Base-by-base conservation (phyloP, 2,888 invertebrate genomes). In the Ferdinandea cuprea region DNA sequence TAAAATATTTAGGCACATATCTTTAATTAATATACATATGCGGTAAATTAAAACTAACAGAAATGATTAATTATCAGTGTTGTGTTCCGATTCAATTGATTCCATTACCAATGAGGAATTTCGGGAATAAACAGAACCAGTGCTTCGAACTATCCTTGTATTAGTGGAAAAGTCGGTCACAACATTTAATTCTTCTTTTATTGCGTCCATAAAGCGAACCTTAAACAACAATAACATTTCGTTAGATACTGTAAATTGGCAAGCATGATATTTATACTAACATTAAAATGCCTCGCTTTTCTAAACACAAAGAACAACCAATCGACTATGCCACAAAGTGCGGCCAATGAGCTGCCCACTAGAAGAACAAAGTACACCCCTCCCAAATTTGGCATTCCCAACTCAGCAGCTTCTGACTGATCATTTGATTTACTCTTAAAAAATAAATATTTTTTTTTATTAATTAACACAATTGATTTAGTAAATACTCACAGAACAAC, bases 141-240 rank as follows among this genome's bases (percentile, higher is more conserved):
- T 87, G 44, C 92, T 93, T 61, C 93, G 92, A 0, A 95, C 93
- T 1, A 94, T 94, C 87, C 95, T 95, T 0, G 93, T 92, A 50
- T 94, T 93, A 28, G 94, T 94, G 69, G 93, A 93, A 86, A 95
- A 95, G 87, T 94, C 93, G 0, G 94, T 88, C 32, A 96, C 93
- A 88, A 96, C 96, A 86, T 92, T 93, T 40, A 96, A 86, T 89
- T 96, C 96, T n/a, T 93, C 94, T 66, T 92, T 91, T 7, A 96
- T 88, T 85, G 95, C 95, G 48, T 94, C 92, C 87, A 90, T 92
- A 85, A 96, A 94, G 0, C 94, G 90, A 6, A 94, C 92, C 93
- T 95, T 88, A 7, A 90, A 54, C 40, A 69, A 81, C 15, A 17
- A 11, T 35, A 7, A 17, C 3, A 32, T 9, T n/a, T 2, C 4